These are phyloP conservation scores for Camponotus floridanus DNA, from an alignment of 1,140 invertebrate genomes.

Conservation along the genomic window DNA sequence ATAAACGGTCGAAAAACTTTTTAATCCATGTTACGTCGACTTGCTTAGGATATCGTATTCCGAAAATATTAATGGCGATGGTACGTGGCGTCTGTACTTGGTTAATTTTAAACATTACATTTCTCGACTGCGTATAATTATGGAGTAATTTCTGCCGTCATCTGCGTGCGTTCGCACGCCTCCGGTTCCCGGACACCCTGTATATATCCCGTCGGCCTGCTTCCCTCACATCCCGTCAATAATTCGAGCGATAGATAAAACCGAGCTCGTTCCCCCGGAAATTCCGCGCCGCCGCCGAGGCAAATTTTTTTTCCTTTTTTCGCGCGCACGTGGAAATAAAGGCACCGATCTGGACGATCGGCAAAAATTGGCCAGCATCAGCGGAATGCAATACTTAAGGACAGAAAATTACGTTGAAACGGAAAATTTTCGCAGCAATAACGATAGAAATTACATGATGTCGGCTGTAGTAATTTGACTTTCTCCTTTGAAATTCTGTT, in stretches of 20 bases:
- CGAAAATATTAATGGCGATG: slow-evolving; percentile 18
- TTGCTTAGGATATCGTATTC: slow-evolving; percentile 2
- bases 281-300: slow-evolving; percentile 49
- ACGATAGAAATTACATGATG: neutral
- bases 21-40: neutral
- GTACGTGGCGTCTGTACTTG: neutral
- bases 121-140: slow-evolving; percentile 16
- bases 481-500: neutral
- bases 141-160: slow-evolving; percentile 16
- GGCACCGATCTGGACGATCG: slow-evolving; percentile 33
- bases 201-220: slow-evolving; percentile 36
- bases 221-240: slow-evolving; percentile 57
- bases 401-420: neutral
- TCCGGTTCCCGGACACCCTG: slow-evolving; percentile 32
- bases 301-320: slow-evolving; percentile 56
- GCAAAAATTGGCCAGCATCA: slow-evolving; percentile 48
- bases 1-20: neutral
- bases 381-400: slow-evolving; percentile 39
- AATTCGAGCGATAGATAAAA: slow-evolving; percentile 60
- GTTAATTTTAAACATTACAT: slow-evolving; percentile 21
- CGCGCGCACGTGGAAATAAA: slow-evolving; percentile 44
- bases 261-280: slow-evolving; percentile 51
- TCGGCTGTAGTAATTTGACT: neutral
- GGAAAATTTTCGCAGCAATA: slow-evolving; percentile 5
- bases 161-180: neutral